Conservation (phyloP, 2,888 invertebrate genomes). For the Alitta virens region DNA sequence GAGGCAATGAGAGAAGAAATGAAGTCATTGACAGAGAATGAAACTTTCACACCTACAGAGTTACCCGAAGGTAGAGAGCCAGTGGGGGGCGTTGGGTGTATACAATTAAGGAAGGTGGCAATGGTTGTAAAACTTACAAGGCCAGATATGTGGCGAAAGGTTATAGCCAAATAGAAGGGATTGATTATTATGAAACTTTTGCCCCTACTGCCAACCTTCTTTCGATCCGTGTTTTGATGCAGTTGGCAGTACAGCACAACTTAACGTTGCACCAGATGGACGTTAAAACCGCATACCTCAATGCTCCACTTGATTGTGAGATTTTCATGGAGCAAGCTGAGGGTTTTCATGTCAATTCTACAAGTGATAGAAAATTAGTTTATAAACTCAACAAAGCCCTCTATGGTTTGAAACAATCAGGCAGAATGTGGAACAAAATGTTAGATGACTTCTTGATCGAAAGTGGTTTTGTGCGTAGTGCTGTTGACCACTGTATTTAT, state of each 20-base stretch:
- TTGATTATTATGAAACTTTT: constrained; percentile 32
- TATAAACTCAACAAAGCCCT: neutral
- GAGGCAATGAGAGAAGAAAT: neutral
- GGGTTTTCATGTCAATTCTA: neutral
- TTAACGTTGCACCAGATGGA: neutral
- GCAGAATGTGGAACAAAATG: neutral
- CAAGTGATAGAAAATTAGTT: neutral
- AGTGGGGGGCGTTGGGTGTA: constrained; percentile 8
- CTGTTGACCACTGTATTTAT: constrained; percentile 27
- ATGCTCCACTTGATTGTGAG: neutral
- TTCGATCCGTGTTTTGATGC: constrained; percentile 23
- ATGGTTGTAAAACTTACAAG: constrained; percentile 22
- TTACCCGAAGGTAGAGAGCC: neutral
- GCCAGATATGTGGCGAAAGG: constrained; percentile 26
- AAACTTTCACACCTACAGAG: neutral
- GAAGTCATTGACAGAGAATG: neutral
- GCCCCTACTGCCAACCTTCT: constrained; percentile 28
- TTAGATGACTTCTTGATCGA: constrained; percentile 19
- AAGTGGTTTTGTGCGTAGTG: constrained; percentile 10
- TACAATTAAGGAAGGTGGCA: constrained; percentile 16
- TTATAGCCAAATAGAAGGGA: constrained; percentile 23
- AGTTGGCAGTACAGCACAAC: neutral
- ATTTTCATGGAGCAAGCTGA: neutral
- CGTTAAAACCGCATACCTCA: neutral
- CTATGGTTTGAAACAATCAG: neutral